Evolutionary conservation across 2,113 vertebrate genomes (phyloP), one percentile per base, ranked within the genome.

Genomic region (Bubalus kerabau): DNA sequence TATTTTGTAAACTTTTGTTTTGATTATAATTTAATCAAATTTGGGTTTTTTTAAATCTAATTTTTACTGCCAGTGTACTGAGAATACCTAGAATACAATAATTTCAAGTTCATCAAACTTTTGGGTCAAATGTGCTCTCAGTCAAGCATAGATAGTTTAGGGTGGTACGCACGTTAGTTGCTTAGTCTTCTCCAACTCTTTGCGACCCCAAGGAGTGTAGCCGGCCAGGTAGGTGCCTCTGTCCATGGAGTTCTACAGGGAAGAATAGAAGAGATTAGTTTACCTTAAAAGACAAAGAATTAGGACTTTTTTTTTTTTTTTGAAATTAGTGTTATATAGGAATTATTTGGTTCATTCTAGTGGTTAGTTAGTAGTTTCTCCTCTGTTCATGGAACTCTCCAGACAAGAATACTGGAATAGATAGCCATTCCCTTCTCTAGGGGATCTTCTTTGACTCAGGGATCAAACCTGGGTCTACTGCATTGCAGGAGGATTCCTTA

Each of bases 1-100:
- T 97, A 98, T 98, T 98, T 98, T 98, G 98, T 98, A 98, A 98
- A 98, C 97, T 98, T 98, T 98, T 99, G 95, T 95, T 99, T 98
- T 98, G 95, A 98, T 98, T 98, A 98, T 98, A 98, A 97, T 98
- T 98, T 99, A 98, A 98, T 94, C 19, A 12, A 36, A 32, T 62
- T 62, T 30, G 57, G 57, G 9, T 1, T 0, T 64, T n/a, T n/a
- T 98, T 84, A 92, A 97, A 95, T 98, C 97, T 98, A 78, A 71
- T 97, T 98, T 98, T 96, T 87, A 97, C 83, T 98, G 95, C 97
- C 62, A 97, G 93, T 97, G 89, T 99, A 95, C 97, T 98, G 96
- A 96, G 95, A 97, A 87, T 98, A 98, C 91, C 95, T 98, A 98
- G 97, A 98, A 98, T 98, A 97, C 92, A 98, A 95, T 98, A 87